Conservation (phyloP, 2,797 vertebrate species). For the Parauchenoglanis punctatus region DNA sequence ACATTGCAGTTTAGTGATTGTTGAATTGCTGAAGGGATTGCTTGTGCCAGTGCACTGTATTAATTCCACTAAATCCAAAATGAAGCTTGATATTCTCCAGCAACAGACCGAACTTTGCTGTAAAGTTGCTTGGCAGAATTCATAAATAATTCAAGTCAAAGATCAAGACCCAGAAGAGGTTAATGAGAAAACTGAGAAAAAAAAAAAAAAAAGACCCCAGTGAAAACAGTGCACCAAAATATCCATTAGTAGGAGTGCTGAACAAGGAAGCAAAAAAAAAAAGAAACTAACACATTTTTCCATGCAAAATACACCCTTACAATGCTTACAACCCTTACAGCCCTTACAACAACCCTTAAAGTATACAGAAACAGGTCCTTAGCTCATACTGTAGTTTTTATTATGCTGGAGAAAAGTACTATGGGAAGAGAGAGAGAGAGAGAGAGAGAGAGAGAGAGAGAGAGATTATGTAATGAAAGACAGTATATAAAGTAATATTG, state of each 20-base stretch:
- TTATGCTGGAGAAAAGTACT: background rate
- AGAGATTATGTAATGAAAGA: background rate
- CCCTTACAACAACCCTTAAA: background rate
- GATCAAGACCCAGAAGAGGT: background rate
- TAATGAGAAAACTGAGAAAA: background rate
- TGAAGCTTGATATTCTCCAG: background rate
- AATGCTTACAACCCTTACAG: background rate
- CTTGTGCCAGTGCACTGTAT: background rate
- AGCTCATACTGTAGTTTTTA: background rate
- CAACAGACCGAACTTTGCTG: background rate
- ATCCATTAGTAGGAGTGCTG: background rate
- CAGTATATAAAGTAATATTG: background rate
- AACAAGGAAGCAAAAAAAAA: background rate
- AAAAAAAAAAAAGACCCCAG: no score
- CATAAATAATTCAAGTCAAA: background rate
- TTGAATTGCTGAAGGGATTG: background rate
- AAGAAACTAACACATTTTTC: background rate
- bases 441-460: background rate
- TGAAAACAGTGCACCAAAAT: background rate
- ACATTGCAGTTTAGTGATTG: background rate
- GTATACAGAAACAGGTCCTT: background rate
- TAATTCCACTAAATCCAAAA: background rate
- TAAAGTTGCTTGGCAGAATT: background rate
- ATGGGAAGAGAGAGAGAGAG: background rate
- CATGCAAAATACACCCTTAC: background rate